phyloP scores from a whole-genome alignment of 2,888 invertebrate species.

The Agrilus cyanescens region DNA sequence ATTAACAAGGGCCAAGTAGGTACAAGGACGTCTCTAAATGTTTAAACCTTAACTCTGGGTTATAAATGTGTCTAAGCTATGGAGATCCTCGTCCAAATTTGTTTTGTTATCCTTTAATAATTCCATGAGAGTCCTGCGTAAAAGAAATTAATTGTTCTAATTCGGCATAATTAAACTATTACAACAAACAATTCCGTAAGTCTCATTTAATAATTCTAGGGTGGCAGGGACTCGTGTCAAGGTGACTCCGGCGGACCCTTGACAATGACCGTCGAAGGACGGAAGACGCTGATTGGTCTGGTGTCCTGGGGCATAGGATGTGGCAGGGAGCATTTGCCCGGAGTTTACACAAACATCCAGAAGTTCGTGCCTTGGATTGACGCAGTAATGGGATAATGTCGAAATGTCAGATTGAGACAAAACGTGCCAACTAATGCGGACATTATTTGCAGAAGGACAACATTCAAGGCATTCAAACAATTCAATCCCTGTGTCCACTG shows the following conservation, averaged over 20 bases:
- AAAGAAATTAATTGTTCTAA: background rate
- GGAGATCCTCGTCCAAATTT: too few relatives aligned
- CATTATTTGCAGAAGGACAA: too few relatives aligned
- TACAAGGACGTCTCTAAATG: too few relatives aligned
- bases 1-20: too few relatives aligned
- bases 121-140: background rate
- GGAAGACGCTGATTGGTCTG: slow-evolving; percentile 75
- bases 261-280: slow-evolving; percentile 74
- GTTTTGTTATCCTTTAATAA: too few relatives aligned
- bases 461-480: too few relatives aligned
- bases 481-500: too few relatives aligned
- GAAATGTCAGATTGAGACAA: slow-evolving; percentile 27
- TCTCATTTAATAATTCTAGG: slow-evolving; percentile 33
- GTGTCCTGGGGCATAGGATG: slow-evolving; percentile 91
- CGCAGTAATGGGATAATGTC: slow-evolving; percentile 50
- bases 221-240: slow-evolving; percentile 62
- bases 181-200: background rate
- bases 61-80: too few relatives aligned
- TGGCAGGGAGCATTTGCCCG: slow-evolving; percentile 78
- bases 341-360: slow-evolving; percentile 86
- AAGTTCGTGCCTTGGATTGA: slow-evolving; percentile 88
- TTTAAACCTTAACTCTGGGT: too few relatives aligned
- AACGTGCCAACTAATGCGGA: slow-evolving; percentile 15
- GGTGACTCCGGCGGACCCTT: slow-evolving; percentile 79
- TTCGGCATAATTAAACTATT: background rate